These are phyloP conservation scores for Caerostris darwini DNA, from an alignment of 1,140 invertebrate genomes.

Conservation along the genomic window DNA sequence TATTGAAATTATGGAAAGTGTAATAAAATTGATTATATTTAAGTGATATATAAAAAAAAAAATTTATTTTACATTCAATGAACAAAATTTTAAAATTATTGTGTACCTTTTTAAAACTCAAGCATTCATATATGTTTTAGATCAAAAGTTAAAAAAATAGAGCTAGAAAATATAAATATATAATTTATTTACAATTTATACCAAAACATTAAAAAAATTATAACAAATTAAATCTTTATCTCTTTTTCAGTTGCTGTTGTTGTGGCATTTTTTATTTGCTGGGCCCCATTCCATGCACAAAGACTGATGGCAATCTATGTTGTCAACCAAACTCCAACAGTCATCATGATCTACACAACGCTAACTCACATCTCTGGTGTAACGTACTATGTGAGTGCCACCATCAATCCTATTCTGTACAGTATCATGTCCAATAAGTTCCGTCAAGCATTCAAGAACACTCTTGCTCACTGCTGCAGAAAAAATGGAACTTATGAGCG, in stretches of 20 bases:
- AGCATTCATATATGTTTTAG: too few species aligned
- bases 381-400: constrained; percentile 91
- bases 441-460: constrained; percentile 89
- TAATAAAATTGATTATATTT: too few species aligned
- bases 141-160: too few species aligned
- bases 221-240: constrained; percentile 59
- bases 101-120: too few species aligned
- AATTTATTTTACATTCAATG: too few species aligned
- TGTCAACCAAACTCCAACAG: constrained; percentile 83
- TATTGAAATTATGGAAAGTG: too few species aligned
- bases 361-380: constrained; percentile 89
- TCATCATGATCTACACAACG: constrained; percentile 86
- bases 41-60: too few species aligned
- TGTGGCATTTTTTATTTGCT: constrained; percentile 95
- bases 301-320: constrained; percentile 84
- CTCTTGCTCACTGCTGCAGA: constrained; percentile 76
- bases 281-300: constrained; percentile 96
- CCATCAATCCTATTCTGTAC: constrained; percentile 91
- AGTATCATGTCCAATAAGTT: constrained; percentile 91
- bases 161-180: constrained; percentile 6
- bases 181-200: constrained; percentile 30
- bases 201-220: background rate
- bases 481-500: constrained; percentile 17
- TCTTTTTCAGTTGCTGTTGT: constrained; percentile 91
- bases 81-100: too few species aligned